A percentile compares a stretch with the other conserved stretches of the same genome.
Conservation (phyloP, 2,888 invertebrate species). For the Dryocosmus kuriphilus region DNA sequence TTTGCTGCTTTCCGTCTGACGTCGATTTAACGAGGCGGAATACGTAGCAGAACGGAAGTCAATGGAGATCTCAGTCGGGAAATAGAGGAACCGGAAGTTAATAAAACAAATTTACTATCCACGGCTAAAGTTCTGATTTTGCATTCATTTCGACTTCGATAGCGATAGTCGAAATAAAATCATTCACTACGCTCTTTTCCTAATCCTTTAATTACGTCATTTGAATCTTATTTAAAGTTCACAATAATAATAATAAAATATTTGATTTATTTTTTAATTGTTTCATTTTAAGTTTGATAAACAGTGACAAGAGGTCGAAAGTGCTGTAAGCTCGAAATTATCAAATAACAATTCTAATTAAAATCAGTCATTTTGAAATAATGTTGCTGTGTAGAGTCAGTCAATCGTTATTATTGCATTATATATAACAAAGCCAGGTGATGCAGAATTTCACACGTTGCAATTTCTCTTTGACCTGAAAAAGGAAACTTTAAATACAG, state of each 20-base stretch:
- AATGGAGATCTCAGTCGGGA: constrained; percentile 54
- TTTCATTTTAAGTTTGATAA: not conserved
- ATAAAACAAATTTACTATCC: constrained; percentile 70
- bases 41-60: constrained; percentile 58
- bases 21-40: constrained; percentile 59
- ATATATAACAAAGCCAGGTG: constrained; percentile 15
- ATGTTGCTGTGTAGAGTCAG: not conserved
- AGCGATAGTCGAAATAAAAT: not conserved
- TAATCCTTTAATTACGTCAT: not conserved
- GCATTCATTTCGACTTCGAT: constrained; percentile 9
- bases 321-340: not conserved
- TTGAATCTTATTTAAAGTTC: not conserved
- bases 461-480: constrained; percentile 17
- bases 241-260: too few relatives aligned
- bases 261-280: not conserved
- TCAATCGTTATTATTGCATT: constrained; percentile 29
- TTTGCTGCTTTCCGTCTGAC: constrained; percentile 48
- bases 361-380: constrained; percentile 16
- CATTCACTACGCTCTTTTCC: not conserved
- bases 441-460: constrained; percentile 27
- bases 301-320: not conserved
- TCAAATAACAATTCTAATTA: not conserved
- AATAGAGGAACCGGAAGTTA: constrained; percentile 64
- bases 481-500: not conserved
- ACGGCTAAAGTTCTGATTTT: constrained; percentile 56